Evolutionary conservation across 2,797 vertebrate species (phyloP), one percentile per base, ranked within the genome.

Genomic region (Myripristis jacobus): DNA sequence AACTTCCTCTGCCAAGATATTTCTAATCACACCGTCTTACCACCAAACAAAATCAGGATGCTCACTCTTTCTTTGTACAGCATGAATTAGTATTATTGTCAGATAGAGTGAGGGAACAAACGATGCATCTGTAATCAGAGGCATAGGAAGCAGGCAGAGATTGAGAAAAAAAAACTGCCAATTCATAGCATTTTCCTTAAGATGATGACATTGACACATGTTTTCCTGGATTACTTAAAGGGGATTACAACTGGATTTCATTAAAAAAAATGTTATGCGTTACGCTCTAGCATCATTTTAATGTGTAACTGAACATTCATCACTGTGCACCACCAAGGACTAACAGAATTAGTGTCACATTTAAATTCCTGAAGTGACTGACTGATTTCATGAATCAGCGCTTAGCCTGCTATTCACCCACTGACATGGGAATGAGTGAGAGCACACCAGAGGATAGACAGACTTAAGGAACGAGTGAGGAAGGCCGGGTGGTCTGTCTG

Each of bases 341-440:
- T 43, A 66, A 67, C 61, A 58, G 54, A 87, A 79, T 78, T 65
- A 69, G 50, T 65, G 69, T 79, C 79, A 75, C 79, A 66, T 63
- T 72, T 29, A 72, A 66, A 79, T 81, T 83, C 80, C 81, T 67
- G 60, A 29, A 55, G 31, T 34, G 69, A 67, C 62, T 44, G 25
- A 24, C 51, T 12, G 19, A 29, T 21, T 19, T 56, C 48, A 29
- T 75, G 77, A 83, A 75, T 79, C 64, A 72, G 51, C 66, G 57
- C 7, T 73, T 21, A 51, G 46, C 48, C 60, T 15, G 25, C 24
- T 54, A n/a, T 25, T 60, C 47, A 46, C 24, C 38, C 53, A 21
- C 31, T 16, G 55, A 61, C 19, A 22, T 2, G 41, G 2, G 19
- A 58, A 72, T 47, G 58, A 50, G 61, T 0, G 22, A 22, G 24